These are phyloP conservation scores for Gouania willdenowi DNA, from an alignment of 2,797 vertebrate species.

Conservation along the genomic window DNA sequence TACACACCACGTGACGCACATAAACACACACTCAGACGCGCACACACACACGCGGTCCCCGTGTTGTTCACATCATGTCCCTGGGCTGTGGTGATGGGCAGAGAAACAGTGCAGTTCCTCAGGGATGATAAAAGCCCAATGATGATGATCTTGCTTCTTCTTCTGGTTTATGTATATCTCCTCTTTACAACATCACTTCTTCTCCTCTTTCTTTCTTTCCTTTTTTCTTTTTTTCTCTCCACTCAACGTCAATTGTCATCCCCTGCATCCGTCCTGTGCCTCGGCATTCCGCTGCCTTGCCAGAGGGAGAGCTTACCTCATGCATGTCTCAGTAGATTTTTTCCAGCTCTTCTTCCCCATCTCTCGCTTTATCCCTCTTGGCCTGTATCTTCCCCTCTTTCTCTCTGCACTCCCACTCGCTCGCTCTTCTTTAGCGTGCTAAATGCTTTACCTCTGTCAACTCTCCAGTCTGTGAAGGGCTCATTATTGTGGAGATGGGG, in stretches of 20 bases:
- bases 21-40: slow-evolving; percentile 1
- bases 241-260: slow-evolving; percentile 41
- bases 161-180: slow-evolving; percentile 11
- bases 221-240: slow-evolving; percentile 7
- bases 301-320: slow-evolving; percentile 66
- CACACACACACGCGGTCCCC: slow-evolving; percentile 9
- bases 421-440: slow-evolving; percentile 39
- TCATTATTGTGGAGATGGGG: slow-evolving; percentile 58
- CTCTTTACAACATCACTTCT: too few relatives aligned
- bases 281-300: slow-evolving; percentile 38
- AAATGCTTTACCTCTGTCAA: slow-evolving; percentile 67
- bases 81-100: slow-evolving; percentile 50
- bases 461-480: slow-evolving; percentile 60
- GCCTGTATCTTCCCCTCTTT: slow-evolving; percentile 36
- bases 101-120: slow-evolving; percentile 40
- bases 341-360: slow-evolving; percentile 10
- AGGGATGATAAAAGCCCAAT: slow-evolving; percentile 42
- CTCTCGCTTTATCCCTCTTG: slow-evolving; percentile 41
- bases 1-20: slow-evolving; percentile 25
- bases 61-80: slow-evolving; percentile 46
- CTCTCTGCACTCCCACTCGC: slow-evolving; percentile 35
- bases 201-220: not conserved
- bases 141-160: slow-evolving; percentile 26
- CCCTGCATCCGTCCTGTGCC: slow-evolving; percentile 27
- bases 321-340: slow-evolving; percentile 51